Evolutionary conservation across 2,888 invertebrate species (phyloP).

Genomic region (Athrips mouffetella): DNA sequence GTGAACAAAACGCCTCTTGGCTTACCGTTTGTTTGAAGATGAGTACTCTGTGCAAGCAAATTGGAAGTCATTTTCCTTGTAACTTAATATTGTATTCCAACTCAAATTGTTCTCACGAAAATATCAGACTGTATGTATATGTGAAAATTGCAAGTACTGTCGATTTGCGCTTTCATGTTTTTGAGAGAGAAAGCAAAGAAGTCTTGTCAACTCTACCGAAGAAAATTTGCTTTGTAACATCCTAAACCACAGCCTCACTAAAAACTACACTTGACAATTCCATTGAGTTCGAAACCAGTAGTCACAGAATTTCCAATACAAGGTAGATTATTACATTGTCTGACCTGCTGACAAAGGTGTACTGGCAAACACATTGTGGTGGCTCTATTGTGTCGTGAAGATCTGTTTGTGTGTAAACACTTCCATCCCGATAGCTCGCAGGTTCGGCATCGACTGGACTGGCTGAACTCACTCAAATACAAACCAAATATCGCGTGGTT

Average conservation of each 20-base stretch:
- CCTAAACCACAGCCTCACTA: too few species aligned
- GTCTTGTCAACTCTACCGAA: too few species aligned
- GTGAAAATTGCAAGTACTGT: too few species aligned
- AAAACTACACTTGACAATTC: too few species aligned
- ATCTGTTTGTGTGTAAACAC: slow-evolving; percentile 42
- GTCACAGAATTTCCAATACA: not conserved
- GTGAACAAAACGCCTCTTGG: slow-evolving; percentile 6
- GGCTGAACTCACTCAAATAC: not conserved
- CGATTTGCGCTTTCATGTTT: too few species aligned
- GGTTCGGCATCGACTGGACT: slow-evolving; percentile 1
- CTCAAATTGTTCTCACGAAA: too few species aligned
- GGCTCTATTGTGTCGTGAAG: slow-evolving; percentile 34
- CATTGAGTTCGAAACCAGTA: too few species aligned
- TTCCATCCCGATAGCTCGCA: slow-evolving; percentile 26
- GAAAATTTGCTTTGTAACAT: too few species aligned
- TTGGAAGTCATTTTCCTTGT: not conserved
- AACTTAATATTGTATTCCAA: too few species aligned
- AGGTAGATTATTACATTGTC: not conserved
- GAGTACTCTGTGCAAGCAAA: not conserved
- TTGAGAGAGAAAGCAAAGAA: too few species aligned
- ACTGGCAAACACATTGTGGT: slow-evolving; percentile 30
- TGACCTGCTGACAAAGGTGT: slow-evolving; percentile 30
- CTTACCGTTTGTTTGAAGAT: slow-evolving; percentile 9
- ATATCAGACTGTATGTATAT: too few species aligned
- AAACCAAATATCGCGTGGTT: not conserved